Conservation (phyloP, 2,113 vertebrate species). For the Chrysemys picta region DNA sequence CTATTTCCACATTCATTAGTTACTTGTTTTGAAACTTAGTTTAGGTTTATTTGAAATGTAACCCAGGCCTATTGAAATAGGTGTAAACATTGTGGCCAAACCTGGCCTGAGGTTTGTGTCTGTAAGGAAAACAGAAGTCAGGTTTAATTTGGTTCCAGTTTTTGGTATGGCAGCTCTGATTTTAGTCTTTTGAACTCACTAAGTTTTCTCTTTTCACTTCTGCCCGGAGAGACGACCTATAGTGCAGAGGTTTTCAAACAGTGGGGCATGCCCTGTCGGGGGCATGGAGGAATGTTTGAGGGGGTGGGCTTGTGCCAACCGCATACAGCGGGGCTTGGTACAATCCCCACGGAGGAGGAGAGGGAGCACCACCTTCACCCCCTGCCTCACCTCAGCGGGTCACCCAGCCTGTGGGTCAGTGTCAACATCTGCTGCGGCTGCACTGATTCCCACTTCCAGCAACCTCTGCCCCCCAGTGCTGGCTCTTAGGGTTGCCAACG, state of each 20-base stretch:
- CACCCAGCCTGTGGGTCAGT: not conserved
- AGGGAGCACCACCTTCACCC: not conserved
- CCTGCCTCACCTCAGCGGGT: not conserved
- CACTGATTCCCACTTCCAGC: not conserved
- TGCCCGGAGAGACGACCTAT: not conserved
- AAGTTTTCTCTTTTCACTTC: not conserved
- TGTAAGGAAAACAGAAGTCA: not conserved
- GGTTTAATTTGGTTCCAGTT: not conserved
- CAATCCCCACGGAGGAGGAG: not conserved
- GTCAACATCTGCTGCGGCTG: not conserved
- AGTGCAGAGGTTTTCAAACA: not conserved
- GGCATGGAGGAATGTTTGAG: not conserved
- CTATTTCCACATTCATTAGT: not conserved
- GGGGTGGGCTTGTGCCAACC: not conserved
- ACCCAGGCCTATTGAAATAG: not conserved
- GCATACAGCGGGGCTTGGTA: too few species aligned
- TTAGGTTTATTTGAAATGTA: not conserved
- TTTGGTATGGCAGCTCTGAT: not conserved
- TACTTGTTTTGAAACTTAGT: not conserved
- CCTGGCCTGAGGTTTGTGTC: not conserved
- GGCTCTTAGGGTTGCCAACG: too few species aligned
- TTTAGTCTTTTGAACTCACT: not conserved
- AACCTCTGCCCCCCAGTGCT: not conserved
- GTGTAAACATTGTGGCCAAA: not conserved
- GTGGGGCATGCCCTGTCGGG: not conserved